Evolutionary conservation across 1,140 invertebrate genomes (phyloP).

Genomic region (Formica exsecta): DNA sequence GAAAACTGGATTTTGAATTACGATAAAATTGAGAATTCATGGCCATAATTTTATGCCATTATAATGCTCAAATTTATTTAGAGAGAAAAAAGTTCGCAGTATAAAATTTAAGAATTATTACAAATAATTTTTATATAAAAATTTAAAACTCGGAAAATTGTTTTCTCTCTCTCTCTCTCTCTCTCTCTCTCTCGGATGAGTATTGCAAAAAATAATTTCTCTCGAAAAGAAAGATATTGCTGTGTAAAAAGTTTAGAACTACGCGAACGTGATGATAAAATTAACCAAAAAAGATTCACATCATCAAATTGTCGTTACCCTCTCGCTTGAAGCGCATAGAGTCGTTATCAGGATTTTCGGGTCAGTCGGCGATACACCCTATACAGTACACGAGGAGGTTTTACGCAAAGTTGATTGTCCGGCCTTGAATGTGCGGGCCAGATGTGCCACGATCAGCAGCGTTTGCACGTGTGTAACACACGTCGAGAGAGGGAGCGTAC

Average conservation of each 20-base stretch:
- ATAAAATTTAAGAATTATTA: neutral
- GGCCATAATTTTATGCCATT: neutral
- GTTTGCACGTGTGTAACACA: conserved; percentile 44
- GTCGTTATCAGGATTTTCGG: conserved; percentile 32
- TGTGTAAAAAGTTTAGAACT: neutral
- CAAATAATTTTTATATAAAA: neutral
- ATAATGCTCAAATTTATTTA: neutral
- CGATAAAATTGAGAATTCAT: neutral
- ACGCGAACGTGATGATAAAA: neutral
- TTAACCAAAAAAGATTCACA: neutral
- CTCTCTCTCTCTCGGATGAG: neutral
- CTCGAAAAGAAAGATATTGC: neutral
- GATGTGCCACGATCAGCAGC: conserved; percentile 63
- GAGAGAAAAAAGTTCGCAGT: neutral
- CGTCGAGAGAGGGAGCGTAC: conserved; percentile 19
- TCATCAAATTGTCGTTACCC: conserved; percentile 2
- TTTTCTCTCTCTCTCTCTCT: neutral
- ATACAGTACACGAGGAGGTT: conserved; percentile 52
- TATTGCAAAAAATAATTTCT: neutral
- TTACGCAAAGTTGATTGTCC: conserved; percentile 78
- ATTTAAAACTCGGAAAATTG: neutral
- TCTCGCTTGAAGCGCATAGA: neutral
- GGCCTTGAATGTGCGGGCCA: conserved; percentile 79
- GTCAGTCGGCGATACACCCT: conserved; percentile 25
- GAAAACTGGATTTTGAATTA: neutral